A percentile compares a stretch with the other conserved stretches of the same genome.
Conservation (phyloP, 2,888 invertebrate genomes). For the Penaeus monodon region DNA sequence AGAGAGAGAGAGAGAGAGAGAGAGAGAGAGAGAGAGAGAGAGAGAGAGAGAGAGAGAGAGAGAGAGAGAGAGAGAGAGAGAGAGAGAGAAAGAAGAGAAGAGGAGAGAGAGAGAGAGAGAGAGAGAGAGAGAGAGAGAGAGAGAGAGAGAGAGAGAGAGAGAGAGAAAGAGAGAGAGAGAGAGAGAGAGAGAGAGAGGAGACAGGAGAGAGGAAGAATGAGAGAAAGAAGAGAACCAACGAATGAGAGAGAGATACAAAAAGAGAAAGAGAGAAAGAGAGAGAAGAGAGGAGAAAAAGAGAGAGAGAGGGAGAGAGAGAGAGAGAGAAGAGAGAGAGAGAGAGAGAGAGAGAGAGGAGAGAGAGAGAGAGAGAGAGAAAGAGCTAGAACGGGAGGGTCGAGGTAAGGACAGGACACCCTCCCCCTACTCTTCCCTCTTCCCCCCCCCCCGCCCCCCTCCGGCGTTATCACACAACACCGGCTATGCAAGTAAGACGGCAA, state of each 20-base stretch:
- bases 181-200: slow-evolving; percentile 24
- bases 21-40: slow-evolving; percentile 67
- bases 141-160: slow-evolving; percentile 7
- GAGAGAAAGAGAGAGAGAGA: slow-evolving; percentile 23
- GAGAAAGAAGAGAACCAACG: background rate
- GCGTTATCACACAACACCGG: slow-evolving; percentile 34
- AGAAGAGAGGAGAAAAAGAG: background rate
- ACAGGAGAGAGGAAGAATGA: background rate
- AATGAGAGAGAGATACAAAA: background rate
- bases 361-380: slow-evolving; percentile 27
- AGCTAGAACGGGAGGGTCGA: background rate
- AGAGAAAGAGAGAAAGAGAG: slow-evolving; percentile 17
- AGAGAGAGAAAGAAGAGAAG: background rate
- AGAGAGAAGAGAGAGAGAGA: slow-evolving; percentile 1
- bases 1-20: background rate
- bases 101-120: slow-evolving; percentile 69
- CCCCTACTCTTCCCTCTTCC: background rate
- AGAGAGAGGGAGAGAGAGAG: background rate
- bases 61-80: slow-evolving; percentile 67
- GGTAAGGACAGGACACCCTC: slow-evolving; percentile 2
- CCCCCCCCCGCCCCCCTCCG: background rate
- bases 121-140: slow-evolving; percentile 71
- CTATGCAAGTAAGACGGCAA: slow-evolving; percentile 35
- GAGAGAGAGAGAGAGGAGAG: slow-evolving; percentile 67
- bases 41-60: slow-evolving; percentile 70